These are phyloP conservation scores for Ophion slaviceki DNA, from an alignment of 2,888 invertebrate genomes.

Conservation along the genomic window DNA sequence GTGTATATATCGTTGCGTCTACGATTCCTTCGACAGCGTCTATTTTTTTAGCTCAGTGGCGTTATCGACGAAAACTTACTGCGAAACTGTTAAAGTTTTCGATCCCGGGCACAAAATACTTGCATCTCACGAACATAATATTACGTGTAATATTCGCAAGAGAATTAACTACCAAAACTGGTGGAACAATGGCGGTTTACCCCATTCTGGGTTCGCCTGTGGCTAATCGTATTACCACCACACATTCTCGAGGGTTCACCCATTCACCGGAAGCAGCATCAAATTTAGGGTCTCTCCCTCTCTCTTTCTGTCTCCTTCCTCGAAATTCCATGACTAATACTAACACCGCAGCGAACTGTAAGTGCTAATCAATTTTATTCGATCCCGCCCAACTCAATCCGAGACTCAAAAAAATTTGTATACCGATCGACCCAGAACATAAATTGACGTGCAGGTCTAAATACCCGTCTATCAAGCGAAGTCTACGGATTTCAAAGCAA, in stretches of 20 bases:
- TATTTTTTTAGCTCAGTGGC: background rate
- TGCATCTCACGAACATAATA: conserved; percentile 4
- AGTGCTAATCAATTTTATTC: background rate
- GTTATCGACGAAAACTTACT: background rate
- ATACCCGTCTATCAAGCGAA: background rate
- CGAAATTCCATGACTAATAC: conserved; percentile 30
- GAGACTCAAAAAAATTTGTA: background rate
- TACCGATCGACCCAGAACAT: background rate
- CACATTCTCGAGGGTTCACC: conserved; percentile 62
- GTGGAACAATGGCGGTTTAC: conserved; percentile 65
- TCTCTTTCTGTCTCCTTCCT: conserved; percentile 12
- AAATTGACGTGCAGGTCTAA: background rate
- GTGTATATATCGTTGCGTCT: too few relatives aligned
- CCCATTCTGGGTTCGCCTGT: conserved; percentile 55
- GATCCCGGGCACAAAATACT: background rate
- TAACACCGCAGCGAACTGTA: background rate
- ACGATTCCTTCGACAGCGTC: background rate
- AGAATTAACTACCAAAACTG: conserved; percentile 58
- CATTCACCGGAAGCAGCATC: conserved; percentile 46
- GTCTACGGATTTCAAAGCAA: background rate
- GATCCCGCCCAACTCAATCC: background rate
- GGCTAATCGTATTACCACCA: conserved; percentile 62
- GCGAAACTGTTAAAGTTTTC: background rate
- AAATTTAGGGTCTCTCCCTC: conserved; percentile 54
- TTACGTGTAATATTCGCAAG: conserved; percentile 56